phyloP scores from a whole-genome alignment of 2,888 invertebrate species.

The Auanema sp. region DNA sequence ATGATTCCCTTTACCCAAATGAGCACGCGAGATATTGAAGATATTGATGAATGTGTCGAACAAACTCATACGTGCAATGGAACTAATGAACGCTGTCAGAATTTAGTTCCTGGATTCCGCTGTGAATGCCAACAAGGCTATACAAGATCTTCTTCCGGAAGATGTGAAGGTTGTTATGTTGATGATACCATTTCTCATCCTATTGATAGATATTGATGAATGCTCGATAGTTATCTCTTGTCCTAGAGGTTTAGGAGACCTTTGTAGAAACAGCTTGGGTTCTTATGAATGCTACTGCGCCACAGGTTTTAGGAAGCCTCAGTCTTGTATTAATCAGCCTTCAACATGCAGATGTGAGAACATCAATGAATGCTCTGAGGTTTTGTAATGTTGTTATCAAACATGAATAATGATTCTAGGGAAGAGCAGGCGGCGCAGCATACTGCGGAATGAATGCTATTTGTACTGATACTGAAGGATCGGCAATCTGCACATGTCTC shows the following conservation, averaged over 20 bases:
- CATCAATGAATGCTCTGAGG: not conserved
- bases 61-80: too few relatives aligned
- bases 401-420: not conserved
- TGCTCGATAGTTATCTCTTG: slow-evolving; percentile 18
- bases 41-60: too few relatives aligned
- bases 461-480: slow-evolving; percentile 12
- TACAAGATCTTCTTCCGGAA: too few relatives aligned
- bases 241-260: slow-evolving; percentile 37
- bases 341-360: not conserved
- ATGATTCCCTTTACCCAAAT: too few relatives aligned
- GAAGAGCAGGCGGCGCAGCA: not conserved
- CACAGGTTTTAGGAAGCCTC: slow-evolving; percentile 22
- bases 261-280: slow-evolving; percentile 51
- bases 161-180: too few relatives aligned
- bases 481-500: slow-evolving; percentile 6
- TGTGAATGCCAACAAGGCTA: too few relatives aligned
- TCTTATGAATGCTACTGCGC: slow-evolving; percentile 54
- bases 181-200: too few relatives aligned
- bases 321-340: not conserved
- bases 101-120: too few relatives aligned
- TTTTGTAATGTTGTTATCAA: not conserved
- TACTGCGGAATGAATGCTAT: slow-evolving; percentile 6
- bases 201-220: slow-evolving; percentile 52
- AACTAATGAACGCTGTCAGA: too few relatives aligned
- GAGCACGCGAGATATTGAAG: too few relatives aligned